Conservation (phyloP, 2,113 vertebrate species). For the Tragelaphus imberbis region DNA sequence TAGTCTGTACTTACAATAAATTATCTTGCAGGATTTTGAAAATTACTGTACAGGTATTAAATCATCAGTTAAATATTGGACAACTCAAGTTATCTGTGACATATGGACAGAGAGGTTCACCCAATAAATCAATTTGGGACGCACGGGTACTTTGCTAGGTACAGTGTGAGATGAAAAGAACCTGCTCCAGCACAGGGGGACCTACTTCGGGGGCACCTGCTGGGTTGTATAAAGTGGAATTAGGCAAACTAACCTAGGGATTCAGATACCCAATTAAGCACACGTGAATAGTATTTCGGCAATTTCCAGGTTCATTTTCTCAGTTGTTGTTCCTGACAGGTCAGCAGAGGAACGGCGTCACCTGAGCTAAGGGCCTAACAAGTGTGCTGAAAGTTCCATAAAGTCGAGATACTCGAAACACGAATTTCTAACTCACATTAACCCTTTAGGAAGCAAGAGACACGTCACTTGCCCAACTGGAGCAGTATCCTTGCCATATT, state of each 20-base stretch:
- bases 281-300: not conserved
- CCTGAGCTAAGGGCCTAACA: not conserved
- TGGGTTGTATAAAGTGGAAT: not conserved
- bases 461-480: not conserved
- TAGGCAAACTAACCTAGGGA: constrained; percentile 31
- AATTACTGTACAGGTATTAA: not conserved
- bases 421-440: constrained; percentile 12
- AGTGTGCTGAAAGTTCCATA: constrained; percentile 17
- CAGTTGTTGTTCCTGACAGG: not conserved
- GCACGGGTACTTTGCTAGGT: not conserved
- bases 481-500: not conserved
- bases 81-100: not conserved
- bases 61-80: not conserved
- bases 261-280: not conserved
- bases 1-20: not conserved
- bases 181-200: not conserved
- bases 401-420: not conserved
- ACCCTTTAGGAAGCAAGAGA: not conserved
- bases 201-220: not conserved
- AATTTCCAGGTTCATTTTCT: constrained; percentile 37
- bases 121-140: constrained; percentile 9
- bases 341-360: not conserved
- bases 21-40: not conserved
- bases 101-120: not conserved
- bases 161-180: not conserved